Evolutionary conservation across 1,140 invertebrate genomes (phyloP).

Genomic region (Diprion similis): DNA sequence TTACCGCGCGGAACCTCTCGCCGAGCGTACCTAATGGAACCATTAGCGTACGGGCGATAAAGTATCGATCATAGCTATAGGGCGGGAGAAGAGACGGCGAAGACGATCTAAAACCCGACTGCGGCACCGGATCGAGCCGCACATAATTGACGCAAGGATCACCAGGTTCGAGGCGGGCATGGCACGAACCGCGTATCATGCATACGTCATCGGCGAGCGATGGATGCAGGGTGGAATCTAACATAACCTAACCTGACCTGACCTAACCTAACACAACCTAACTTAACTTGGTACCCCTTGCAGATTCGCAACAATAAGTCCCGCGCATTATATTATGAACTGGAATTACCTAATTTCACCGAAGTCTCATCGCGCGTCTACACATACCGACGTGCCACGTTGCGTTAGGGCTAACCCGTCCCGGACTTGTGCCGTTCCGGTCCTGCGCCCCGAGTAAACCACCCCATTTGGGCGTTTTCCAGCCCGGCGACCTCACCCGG

Average conservation of each 20-base stretch:
- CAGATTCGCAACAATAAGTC: conserved; percentile 44
- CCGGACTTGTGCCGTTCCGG: conserved; percentile 56
- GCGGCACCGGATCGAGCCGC: too few relatives aligned
- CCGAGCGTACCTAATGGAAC: conserved; percentile 7
- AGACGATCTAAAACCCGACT: background rate
- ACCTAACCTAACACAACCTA: conserved; percentile 28
- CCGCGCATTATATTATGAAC: conserved; percentile 57
- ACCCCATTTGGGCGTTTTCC: conserved; percentile 64
- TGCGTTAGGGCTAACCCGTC: background rate
- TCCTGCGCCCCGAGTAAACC: conserved; percentile 61
- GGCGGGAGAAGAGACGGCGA: background rate
- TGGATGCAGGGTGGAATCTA: background rate
- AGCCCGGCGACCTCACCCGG: conserved; percentile 59
- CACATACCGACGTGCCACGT: background rate
- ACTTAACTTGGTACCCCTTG: background rate
- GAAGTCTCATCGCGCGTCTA: conserved; percentile 17
- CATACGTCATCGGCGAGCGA: too few relatives aligned
- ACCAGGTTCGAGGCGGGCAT: too few relatives aligned
- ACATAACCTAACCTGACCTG: too few relatives aligned
- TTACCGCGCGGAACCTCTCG: conserved; percentile 3
- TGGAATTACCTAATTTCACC: conserved; percentile 62
- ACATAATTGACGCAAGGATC: too few relatives aligned
- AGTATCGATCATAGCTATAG: background rate
- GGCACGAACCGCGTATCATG: too few relatives aligned
- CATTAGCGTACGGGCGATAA: conserved; percentile 7